These are phyloP conservation scores for Pachypeltis micranthus DNA, from an alignment of 1,140 invertebrate genomes.

Conservation along the genomic window DNA sequence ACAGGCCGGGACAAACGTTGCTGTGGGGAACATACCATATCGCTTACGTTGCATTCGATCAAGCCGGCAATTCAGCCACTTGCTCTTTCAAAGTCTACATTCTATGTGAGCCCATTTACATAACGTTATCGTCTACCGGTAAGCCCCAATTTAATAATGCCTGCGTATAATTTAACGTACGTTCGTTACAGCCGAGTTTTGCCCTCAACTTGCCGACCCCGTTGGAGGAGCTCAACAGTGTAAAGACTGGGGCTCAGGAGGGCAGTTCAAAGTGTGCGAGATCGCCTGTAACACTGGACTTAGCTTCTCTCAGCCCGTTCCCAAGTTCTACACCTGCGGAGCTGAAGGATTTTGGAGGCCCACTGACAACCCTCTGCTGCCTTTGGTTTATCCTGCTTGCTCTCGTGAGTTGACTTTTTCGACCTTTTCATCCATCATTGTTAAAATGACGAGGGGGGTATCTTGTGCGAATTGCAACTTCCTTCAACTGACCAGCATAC, in stretches of 20 bases:
- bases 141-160: conserved; percentile 20
- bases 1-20: conserved; percentile 79
- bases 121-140: background rate
- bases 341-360: conserved; percentile 94
- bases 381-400: conserved; percentile 80
- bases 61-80: conserved; percentile 75
- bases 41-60: conserved; percentile 86
- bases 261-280: conserved; percentile 87
- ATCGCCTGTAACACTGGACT: conserved; percentile 76
- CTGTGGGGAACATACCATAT: conserved; percentile 88
- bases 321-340: conserved; percentile 91
- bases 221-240: conserved; percentile 80
- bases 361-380: conserved; percentile 59
- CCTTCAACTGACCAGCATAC: too few species aligned
- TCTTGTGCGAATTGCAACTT: too few species aligned
- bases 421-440: too few species aligned
- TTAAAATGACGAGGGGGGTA: too few species aligned
- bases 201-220: conserved; percentile 72
- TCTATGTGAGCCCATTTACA: conserved; percentile 50
- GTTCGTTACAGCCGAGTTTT: conserved; percentile 65
- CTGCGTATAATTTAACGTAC: conserved; percentile 22
- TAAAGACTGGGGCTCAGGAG: conserved; percentile 89
- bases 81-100: conserved; percentile 92
- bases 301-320: conserved; percentile 78
- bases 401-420: conserved; percentile 65